Base-by-base conservation (phyloP, 2,797 vertebrate species). In the Ptychadena robeensis region DNA sequence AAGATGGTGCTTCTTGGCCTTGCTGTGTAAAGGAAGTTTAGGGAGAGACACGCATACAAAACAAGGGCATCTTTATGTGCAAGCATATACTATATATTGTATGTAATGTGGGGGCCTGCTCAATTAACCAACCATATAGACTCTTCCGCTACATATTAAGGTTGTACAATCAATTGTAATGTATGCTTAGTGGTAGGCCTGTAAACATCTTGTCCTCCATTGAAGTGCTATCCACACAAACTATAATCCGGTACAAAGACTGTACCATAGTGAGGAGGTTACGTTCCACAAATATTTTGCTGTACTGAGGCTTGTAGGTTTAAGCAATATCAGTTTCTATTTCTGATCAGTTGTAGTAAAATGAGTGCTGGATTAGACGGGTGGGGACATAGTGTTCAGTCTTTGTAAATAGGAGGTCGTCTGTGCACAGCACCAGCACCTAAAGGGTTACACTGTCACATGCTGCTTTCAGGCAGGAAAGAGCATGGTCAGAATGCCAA, bases 401-500 rank as follows among this genome's bases (percentile, higher is more conserved):
- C 8, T 61, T 61, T 61, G n/a, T 12, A 61, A 25, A 25, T 61
- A 53, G 38, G 31, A 40, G 31, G 75, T 37, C 32, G 15, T 44
- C 38, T 12, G 38, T 40, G 30, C 37, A 18, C 65, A 34, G 48
- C 15, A 30, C 27, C 61, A 48, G 66, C 53, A 67, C 37, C 14
- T 30, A 76, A 76, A 48, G 65, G 37, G 83, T 85, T 80, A 80
- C 35, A 9, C 30, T 70, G 57, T 65, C 69, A 74, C 79, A 81
- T 73, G 57, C 79, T 72, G 79, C 22, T 48, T 34, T 76, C 73
- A 69, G 48, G 64, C 72, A 68, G 35, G 64, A 68, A 76, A 70
- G 61, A 76, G 65, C 65, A 69, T 82, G 73, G 73, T 82, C 73
- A 76, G 22, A 53, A 59, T 69, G 72, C 71, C 77, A 84, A 71